Percentiles rank a stretch among this genome's conserved stretches.
Evolutionary conservation across 2,113 vertebrate species (phyloP).

Genomic region (Callipepla californica): DNA sequence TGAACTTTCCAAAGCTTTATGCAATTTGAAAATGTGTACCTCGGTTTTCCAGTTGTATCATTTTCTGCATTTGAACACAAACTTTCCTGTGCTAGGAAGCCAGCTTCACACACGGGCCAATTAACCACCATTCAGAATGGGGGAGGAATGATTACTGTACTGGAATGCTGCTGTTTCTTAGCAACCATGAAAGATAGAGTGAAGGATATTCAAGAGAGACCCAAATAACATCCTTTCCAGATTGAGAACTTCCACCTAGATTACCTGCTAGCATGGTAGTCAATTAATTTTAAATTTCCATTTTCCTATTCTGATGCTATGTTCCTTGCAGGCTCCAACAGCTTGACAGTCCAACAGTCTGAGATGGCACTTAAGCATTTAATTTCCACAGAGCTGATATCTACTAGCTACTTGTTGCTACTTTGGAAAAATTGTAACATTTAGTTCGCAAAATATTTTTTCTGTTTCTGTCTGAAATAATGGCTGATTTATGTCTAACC

Average conservation of each 20-base stretch:
- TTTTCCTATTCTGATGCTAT: not conserved
- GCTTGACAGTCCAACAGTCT: not conserved
- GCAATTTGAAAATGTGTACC: not conserved
- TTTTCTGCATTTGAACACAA: not conserved
- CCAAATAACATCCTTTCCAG: constrained; percentile 29
- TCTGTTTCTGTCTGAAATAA: not conserved
- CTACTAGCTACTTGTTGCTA: not conserved
- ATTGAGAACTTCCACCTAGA: constrained; percentile 44
- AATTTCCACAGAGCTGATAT: not conserved
- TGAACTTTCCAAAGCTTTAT: not conserved
- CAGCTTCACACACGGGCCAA: constrained; percentile 35
- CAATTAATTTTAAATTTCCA: not conserved
- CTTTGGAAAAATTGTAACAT: not conserved
- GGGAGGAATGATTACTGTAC: constrained; percentile 46
- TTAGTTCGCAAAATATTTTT: constrained; percentile 18
- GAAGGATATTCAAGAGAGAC: constrained; percentile 38
- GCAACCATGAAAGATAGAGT: constrained; percentile 22
- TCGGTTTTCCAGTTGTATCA: not conserved
- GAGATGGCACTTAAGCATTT: not conserved
- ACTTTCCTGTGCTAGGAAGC: not conserved
- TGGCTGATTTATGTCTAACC: not conserved
- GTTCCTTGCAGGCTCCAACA: not conserved
- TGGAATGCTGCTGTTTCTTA: constrained; percentile 58
- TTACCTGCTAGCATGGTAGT: not conserved
- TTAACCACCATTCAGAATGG: constrained; percentile 38